These are phyloP conservation scores for Acronicta aceris DNA, from an alignment of 2,888 invertebrate genomes.

Conservation along the genomic window DNA sequence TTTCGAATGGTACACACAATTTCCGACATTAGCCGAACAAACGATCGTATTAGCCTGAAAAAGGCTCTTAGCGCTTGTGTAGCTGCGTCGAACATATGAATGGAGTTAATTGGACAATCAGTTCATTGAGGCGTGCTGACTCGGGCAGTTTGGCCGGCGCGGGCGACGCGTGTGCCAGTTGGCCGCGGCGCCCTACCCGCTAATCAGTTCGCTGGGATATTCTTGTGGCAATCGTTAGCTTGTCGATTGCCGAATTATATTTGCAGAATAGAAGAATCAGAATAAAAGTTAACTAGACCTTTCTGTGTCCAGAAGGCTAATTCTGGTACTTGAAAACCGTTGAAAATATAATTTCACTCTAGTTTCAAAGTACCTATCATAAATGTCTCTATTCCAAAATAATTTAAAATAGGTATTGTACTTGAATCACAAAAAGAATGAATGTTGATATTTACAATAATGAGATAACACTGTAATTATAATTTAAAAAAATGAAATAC, in stretches of 20 bases:
- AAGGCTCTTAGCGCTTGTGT: slow-evolving; percentile 72
- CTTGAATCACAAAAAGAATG: too few relatives aligned
- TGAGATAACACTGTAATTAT: too few relatives aligned
- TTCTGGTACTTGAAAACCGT: too few relatives aligned
- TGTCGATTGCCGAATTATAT: slow-evolving; percentile 46
- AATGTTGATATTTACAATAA: too few relatives aligned
- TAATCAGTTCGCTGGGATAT: slow-evolving; percentile 74
- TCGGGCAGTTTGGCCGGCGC: slow-evolving; percentile 78
- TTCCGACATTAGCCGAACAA: slow-evolving; percentile 66
- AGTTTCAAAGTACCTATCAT: too few relatives aligned
- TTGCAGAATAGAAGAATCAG: too few relatives aligned
- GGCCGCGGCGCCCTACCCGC: slow-evolving; percentile 72
- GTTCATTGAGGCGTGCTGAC: slow-evolving; percentile 81
- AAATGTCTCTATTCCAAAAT: too few relatives aligned
- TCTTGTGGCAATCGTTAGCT: slow-evolving; percentile 61
- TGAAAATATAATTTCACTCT: too few relatives aligned
- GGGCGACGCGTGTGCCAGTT: slow-evolving; percentile 78
- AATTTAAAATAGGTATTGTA: too few relatives aligned
- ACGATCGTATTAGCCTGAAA: slow-evolving; percentile 73
- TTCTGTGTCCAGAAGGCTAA: too few relatives aligned
- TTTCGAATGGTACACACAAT: slow-evolving; percentile 62
- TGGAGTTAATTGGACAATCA: slow-evolving; percentile 85
- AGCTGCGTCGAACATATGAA: slow-evolving; percentile 78
- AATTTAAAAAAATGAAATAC: too few relatives aligned
- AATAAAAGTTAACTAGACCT: slow-evolving; percentile 11